phyloP scores from a whole-genome alignment of 2,113 vertebrate genomes.

The Pelusios castaneus region DNA sequence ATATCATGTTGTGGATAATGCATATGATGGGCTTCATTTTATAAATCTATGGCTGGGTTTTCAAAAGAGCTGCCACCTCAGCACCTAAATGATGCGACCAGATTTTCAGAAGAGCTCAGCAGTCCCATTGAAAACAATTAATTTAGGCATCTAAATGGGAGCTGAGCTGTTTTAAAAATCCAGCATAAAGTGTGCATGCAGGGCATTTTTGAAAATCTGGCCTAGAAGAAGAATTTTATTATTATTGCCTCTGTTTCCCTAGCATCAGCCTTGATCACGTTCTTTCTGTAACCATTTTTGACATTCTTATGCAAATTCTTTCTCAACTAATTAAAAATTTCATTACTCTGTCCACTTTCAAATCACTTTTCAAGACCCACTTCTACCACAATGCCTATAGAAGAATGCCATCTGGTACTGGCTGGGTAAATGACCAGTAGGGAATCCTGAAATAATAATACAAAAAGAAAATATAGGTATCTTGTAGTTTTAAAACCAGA shows the following conservation, averaged over 20 bases:
- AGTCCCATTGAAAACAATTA: background rate
- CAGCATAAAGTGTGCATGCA: background rate
- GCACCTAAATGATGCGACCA: background rate
- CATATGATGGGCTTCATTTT: background rate
- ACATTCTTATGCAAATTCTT: background rate
- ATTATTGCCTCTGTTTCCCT: background rate
- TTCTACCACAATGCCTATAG: background rate
- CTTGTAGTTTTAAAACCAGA: conserved; percentile 9
- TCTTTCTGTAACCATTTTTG: background rate
- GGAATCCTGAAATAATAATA: conserved; percentile 40
- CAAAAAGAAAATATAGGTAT: background rate
- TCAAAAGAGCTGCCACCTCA: background rate
- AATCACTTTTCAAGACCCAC: background rate
- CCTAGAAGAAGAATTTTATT: background rate
- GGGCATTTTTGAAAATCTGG: background rate
- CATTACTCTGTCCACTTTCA: conserved; percentile 6
- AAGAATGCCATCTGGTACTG: conserved; percentile 1
- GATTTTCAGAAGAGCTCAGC: background rate
- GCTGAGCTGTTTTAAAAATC: background rate
- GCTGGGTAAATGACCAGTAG: conserved; percentile 14
- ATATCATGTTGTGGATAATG: background rate
- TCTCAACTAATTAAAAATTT: background rate
- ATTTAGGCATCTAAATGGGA: background rate
- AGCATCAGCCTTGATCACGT: background rate
- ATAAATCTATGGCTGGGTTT: background rate